A percentile compares a stretch with the other conserved stretches of the same genome.
Evolutionary conservation across 2,113 vertebrate genomes (phyloP).

Genomic region (Neodontobutis hainanensis): DNA sequence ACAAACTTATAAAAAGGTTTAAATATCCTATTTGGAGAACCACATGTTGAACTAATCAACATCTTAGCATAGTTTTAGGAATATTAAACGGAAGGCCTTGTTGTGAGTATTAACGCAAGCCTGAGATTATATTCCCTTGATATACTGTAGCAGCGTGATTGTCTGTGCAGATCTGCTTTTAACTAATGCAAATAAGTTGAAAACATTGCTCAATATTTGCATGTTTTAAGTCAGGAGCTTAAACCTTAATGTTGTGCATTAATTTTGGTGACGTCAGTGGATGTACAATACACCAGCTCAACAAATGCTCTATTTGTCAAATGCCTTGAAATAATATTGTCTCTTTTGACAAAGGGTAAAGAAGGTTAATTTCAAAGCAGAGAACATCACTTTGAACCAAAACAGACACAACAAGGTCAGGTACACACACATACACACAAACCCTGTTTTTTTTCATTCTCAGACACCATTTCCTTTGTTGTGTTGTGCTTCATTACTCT

Average conservation of each 20-base stretch:
- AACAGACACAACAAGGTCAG: conserved; percentile 22
- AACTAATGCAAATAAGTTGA: not conserved
- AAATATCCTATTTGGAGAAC: not conserved
- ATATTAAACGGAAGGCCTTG: conserved; percentile 32
- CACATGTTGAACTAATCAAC: not conserved
- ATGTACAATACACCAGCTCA: not conserved
- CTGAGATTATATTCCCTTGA: conserved; percentile 5
- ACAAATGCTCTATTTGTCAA: not conserved
- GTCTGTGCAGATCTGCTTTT: conserved; percentile 45
- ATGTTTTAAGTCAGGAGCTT: conserved; percentile 14
- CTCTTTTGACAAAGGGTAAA: conserved; percentile 2
- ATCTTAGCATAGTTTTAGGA: conserved; percentile 14
- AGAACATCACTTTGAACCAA: conserved; percentile 41
- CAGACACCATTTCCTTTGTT: conserved; percentile 19
- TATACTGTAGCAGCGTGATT: conserved; percentile 47
- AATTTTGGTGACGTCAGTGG: conserved; percentile 14
- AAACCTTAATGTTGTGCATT: conserved; percentile 16
- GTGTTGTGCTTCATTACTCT: conserved; percentile 8
- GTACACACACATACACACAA: conserved; percentile 17
- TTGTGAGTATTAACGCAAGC: conserved; percentile 15
- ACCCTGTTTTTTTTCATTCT: not conserved
- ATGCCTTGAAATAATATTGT: conserved; percentile 8
- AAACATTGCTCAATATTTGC: conserved; percentile 18
- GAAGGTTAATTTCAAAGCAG: conserved; percentile 51
- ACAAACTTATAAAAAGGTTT: not conserved